Percentiles rank a stretch among this genome's conserved stretches.
phyloP scores from a whole-genome alignment of 2,113 vertebrate species.

The Cyphomyrus discorhynchus region DNA sequence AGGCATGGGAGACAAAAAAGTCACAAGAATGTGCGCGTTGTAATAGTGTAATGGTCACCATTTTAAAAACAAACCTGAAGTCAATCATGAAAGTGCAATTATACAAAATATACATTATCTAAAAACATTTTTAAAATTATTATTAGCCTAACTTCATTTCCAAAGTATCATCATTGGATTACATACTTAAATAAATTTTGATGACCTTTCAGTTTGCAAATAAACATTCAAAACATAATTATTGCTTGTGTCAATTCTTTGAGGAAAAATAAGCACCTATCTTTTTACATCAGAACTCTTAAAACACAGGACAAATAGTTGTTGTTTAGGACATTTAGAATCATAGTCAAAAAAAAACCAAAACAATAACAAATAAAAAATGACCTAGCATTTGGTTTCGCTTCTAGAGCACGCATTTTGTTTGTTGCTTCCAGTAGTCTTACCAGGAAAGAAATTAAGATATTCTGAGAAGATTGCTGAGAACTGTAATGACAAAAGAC shows the following conservation, averaged over 20 bases:
- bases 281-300: background rate
- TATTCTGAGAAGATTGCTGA: conserved; percentile 53
- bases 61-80: background rate
- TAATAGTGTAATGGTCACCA: background rate
- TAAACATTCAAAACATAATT: background rate
- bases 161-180: background rate
- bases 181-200: background rate
- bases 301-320: background rate
- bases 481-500: conserved; percentile 34
- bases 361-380: background rate
- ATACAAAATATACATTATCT: background rate
- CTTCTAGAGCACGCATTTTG: background rate
- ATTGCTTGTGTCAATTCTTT: background rate
- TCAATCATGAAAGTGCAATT: background rate
- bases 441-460: conserved; percentile 32
- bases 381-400: background rate
- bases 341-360: background rate
- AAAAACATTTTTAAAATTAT: background rate
- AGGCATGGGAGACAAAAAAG: background rate
- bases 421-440: background rate
- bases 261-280: background rate
- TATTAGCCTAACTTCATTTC: background rate
- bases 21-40: background rate
- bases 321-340: background rate
- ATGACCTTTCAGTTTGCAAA: background rate